phyloP scores from a whole-genome alignment of 1,140 invertebrate species.

The Goniozus legneri region DNA sequence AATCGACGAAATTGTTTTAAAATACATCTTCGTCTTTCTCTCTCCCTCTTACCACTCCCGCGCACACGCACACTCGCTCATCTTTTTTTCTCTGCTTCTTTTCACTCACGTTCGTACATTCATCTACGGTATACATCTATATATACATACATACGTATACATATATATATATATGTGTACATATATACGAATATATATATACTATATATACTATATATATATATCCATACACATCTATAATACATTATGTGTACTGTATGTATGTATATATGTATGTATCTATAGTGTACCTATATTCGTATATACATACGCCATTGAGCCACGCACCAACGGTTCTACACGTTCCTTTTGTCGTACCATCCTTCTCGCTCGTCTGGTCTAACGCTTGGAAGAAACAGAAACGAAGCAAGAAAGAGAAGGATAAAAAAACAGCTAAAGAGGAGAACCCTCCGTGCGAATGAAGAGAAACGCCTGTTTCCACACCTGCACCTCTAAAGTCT shows the following conservation, averaged over 20 bases:
- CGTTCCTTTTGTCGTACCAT: slow-evolving; percentile 2
- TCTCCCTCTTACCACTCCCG: slow-evolving; percentile 1
- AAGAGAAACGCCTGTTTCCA: slow-evolving; percentile 19
- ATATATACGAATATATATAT: no score
- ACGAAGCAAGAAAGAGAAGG: neutral
- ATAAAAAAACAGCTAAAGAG: neutral
- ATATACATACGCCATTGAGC: neutral
- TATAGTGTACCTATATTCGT: neutral
- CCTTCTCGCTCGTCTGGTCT: slow-evolving; percentile 1
- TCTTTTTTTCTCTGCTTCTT: slow-evolving; percentile 7
- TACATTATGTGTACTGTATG: no score
- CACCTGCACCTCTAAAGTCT: slow-evolving; percentile 28
- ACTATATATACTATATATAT: no score
- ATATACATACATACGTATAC: no score
- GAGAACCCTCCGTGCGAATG: neutral
- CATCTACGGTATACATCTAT: no score
- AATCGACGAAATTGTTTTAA: no score
- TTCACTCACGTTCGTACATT: no score
- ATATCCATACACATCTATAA: no score
- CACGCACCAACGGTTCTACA: slow-evolving; percentile 11
- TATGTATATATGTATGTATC: no score
- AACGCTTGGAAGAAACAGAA: slow-evolving; percentile 1
- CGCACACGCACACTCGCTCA: neutral
- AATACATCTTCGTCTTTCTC: slow-evolving; percentile 20
- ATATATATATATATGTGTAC: no score